Percentiles rank a stretch among this genome's conserved stretches.
Evolutionary conservation across 2,888 invertebrate genomes (phyloP).

Genomic region (Habroteleia sp.): DNA sequence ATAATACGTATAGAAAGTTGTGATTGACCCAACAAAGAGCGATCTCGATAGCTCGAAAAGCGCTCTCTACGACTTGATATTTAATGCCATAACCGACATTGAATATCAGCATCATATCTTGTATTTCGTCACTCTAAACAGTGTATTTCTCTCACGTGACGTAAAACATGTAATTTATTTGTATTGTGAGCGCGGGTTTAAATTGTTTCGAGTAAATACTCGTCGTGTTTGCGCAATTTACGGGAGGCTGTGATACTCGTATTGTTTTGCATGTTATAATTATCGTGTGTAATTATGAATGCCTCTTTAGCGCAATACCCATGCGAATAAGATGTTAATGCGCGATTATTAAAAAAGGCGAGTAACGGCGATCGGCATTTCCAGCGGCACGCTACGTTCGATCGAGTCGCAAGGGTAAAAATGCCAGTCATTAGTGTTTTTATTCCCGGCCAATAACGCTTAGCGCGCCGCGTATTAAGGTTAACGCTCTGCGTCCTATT

Average conservation of each 20-base stretch:
- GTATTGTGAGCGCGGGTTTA: slow-evolving; percentile 10
- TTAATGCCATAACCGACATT: slow-evolving; percentile 43
- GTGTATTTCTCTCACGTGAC: slow-evolving; percentile 16
- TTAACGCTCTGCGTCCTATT: slow-evolving; percentile 44
- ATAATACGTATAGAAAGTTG: slow-evolving; percentile 43
- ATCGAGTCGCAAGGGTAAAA: slow-evolving; percentile 46
- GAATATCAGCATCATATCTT: slow-evolving; percentile 39
- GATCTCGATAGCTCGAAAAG: slow-evolving; percentile 35
- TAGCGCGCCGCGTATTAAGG: slow-evolving; percentile 44
- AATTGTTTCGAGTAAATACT: slow-evolving; percentile 42
- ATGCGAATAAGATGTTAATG: slow-evolving; percentile 46
- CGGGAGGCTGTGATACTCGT: slow-evolving; percentile 25
- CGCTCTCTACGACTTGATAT: slow-evolving; percentile 33
- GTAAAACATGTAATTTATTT: slow-evolving; percentile 44
- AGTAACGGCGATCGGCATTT: slow-evolving; percentile 28
- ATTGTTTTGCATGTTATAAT: slow-evolving; percentile 55
- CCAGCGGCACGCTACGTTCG: slow-evolving; percentile 25
- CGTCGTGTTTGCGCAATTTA: slow-evolving; percentile 36
- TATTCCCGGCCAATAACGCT: slow-evolving; percentile 36
- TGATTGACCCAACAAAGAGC: slow-evolving; percentile 38
- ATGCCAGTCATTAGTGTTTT: slow-evolving; percentile 53
- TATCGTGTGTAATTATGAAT: slow-evolving; percentile 50
- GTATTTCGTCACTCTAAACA: slow-evolving; percentile 39
- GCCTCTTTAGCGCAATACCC: slow-evolving; percentile 40
- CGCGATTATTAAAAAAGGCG: slow-evolving; percentile 36